phyloP scores from a whole-genome alignment of 2,113 vertebrate species.

The Phainopepla nitens region DNA sequence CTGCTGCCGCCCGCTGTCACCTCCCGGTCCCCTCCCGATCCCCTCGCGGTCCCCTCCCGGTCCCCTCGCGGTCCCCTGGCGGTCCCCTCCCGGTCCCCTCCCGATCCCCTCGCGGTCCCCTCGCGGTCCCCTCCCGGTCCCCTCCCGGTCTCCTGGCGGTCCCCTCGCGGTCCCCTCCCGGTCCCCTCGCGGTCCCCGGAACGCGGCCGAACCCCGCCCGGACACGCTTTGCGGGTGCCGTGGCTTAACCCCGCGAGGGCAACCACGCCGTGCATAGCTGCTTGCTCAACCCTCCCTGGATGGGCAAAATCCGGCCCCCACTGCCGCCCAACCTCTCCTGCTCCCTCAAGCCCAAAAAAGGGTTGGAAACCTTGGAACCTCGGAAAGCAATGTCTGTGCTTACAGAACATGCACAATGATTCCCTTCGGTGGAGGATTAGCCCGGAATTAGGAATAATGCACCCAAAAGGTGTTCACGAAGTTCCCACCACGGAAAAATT shows the following conservation, averaged over 20 bases:
- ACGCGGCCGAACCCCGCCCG: accelerated
- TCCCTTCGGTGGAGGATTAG: not conserved
- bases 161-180: not conserved
- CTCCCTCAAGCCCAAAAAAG: not conserved
- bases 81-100: not conserved
- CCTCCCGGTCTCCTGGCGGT: not conserved
- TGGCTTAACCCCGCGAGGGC: not conserved
- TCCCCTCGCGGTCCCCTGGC: not conserved
- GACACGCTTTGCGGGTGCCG: no score
- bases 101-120: not conserved
- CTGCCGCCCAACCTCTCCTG: accelerated
- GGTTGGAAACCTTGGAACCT: not conserved
- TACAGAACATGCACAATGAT: not conserved
- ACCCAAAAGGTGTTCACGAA: not conserved
- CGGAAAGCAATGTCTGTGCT: not conserved
- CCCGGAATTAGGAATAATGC: not conserved
- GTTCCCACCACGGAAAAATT: not conserved
- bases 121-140: accelerated
- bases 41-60: not conserved
- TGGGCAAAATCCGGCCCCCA: accelerated
- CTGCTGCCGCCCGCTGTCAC: accelerated
- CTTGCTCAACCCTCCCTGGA: not conserved
- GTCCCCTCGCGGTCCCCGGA: not conserved
- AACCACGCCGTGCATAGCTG: accelerated
- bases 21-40: not conserved